Percentiles rank a stretch among this genome's conserved stretches.
These are phyloP conservation scores for Meliscaeva auricollis DNA, from an alignment of 2,888 invertebrate genomes.

Conservation along the genomic window DNA sequence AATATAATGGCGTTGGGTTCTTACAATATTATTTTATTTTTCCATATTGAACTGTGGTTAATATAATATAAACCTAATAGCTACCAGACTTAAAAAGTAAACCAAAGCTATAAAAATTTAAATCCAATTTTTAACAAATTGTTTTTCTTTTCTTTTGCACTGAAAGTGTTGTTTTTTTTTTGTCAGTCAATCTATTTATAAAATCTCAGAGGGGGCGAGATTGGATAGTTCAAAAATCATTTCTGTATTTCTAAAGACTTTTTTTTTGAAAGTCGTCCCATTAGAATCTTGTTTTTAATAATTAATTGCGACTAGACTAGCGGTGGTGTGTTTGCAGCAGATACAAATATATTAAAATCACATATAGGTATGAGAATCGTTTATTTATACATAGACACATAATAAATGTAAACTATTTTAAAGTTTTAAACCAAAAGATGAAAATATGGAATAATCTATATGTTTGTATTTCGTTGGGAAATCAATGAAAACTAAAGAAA, in stretches of 20 bases:
- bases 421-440: constrained; percentile 12
- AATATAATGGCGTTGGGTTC: background rate
- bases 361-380: too few species aligned
- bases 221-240: constrained; percentile 34
- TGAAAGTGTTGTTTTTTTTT: constrained; percentile 42
- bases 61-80: background rate
- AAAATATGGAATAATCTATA: too few species aligned
- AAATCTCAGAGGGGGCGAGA: constrained; percentile 54
- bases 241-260: constrained; percentile 1
- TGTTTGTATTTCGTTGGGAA: too few species aligned
- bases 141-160: constrained; percentile 48
- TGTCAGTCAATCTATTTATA: constrained; percentile 59
- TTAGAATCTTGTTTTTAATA: constrained; percentile 2
- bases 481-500: too few species aligned
- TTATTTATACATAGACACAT: background rate
- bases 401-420: constrained; percentile 6
- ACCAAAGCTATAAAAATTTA: constrained; percentile 21
- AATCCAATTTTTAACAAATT: constrained; percentile 58
- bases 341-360: constrained; percentile 7
- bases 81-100: constrained; percentile 5
- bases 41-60: background rate
- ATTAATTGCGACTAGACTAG: constrained; percentile 4
- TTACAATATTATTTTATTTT: too few species aligned
- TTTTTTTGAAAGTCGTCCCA: constrained; percentile 8
- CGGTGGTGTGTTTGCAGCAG: constrained; percentile 2